Evolutionary conservation across 2,113 vertebrate species (phyloP).

Genomic region (Aythya baeri): DNA sequence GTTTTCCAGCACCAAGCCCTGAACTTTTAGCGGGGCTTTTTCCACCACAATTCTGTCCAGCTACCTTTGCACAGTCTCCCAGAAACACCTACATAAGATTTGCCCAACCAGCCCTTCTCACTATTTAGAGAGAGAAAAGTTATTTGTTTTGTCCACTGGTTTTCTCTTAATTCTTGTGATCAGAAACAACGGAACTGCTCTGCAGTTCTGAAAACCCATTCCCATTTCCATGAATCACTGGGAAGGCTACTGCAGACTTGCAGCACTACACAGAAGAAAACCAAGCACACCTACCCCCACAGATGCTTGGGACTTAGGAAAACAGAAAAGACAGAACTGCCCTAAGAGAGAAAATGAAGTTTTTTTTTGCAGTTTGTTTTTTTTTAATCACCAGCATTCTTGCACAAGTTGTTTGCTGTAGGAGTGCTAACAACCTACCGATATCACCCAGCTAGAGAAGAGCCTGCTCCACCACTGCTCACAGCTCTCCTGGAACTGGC

Average conservation of each 20-base stretch:
- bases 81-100: background rate
- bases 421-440: background rate
- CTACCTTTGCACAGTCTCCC: background rate
- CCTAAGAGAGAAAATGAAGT: background rate
- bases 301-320: background rate
- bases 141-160: background rate
- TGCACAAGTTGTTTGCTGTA: accelerated
- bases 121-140: background rate
- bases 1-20: background rate
- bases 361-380: background rate
- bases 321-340: background rate
- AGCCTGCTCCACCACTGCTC: background rate
- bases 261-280: background rate
- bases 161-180: background rate
- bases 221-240: background rate
- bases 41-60: background rate
- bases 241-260: background rate
- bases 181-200: background rate
- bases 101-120: background rate
- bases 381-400: background rate
- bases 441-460: accelerated
- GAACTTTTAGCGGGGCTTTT: background rate
- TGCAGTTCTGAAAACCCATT: background rate
- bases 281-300: background rate
- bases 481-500: background rate